Conservation (phyloP, 2,113 vertebrate species). For the Todiramphus chloris region DNA sequence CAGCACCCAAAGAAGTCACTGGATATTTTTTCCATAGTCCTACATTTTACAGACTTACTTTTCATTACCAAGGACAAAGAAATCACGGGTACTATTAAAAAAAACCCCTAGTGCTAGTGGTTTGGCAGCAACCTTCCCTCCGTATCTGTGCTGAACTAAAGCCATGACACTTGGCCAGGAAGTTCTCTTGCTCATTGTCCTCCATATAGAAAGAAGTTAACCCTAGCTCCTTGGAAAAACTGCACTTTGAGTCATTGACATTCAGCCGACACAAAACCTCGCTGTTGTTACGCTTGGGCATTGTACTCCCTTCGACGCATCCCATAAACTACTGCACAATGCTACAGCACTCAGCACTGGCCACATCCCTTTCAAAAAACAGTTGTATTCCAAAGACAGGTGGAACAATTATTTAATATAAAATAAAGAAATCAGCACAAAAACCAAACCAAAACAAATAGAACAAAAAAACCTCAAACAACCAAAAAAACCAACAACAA, state of each 20-base stretch:
- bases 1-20: neutral
- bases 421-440: neutral
- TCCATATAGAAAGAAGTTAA: neutral
- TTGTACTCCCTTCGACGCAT: neutral
- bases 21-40: neutral
- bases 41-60: neutral
- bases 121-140: neutral
- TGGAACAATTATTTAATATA: neutral
- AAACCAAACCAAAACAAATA: neutral
- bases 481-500: no score
- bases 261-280: neutral
- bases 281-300: neutral
- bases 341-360: neutral
- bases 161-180: neutral
- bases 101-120: accelerated
- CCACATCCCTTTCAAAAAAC: neutral
- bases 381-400: neutral
- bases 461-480: neutral
- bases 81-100: neutral
- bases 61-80: neutral
- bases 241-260: neutral
- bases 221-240: neutral
- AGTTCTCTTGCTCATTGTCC: neutral
- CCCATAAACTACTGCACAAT: accelerated
- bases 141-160: neutral